These are phyloP conservation scores for Elgaria multicarinata DNA, from an alignment of 2,113 vertebrate species.

Conservation along the genomic window DNA sequence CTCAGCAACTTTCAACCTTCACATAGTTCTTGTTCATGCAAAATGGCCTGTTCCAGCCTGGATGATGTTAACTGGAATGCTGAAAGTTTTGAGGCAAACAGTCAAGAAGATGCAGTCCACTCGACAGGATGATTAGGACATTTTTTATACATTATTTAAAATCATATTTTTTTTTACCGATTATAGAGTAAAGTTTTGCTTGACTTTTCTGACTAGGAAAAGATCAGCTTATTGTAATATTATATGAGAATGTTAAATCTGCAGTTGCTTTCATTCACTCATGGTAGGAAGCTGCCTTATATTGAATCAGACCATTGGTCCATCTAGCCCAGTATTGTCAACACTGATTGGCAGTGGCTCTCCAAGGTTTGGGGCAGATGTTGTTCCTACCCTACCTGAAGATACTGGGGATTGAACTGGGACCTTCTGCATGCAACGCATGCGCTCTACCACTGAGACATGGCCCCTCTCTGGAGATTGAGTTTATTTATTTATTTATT, in stretches of 20 bases:
- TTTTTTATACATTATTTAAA: background rate
- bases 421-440: no score
- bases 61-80: background rate
- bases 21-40: background rate
- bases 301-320: no score
- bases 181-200: background rate
- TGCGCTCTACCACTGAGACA: no score
- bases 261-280: background rate
- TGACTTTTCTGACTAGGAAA: no score
- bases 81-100: background rate
- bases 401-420: no score
- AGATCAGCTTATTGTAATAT: background rate
- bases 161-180: background rate
- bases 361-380: no score
- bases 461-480: background rate
- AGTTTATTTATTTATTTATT: no score
- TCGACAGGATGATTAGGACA: background rate
- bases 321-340: no score
- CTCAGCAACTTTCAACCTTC: background rate
- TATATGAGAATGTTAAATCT: background rate
- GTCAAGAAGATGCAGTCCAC: no score
- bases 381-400: no score
- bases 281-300: background rate
- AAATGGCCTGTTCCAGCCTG: no score
- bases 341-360: no score